Base-by-base conservation (phyloP, 2,888 invertebrate genomes). In the Eudasyphora cyanicolor region DNA sequence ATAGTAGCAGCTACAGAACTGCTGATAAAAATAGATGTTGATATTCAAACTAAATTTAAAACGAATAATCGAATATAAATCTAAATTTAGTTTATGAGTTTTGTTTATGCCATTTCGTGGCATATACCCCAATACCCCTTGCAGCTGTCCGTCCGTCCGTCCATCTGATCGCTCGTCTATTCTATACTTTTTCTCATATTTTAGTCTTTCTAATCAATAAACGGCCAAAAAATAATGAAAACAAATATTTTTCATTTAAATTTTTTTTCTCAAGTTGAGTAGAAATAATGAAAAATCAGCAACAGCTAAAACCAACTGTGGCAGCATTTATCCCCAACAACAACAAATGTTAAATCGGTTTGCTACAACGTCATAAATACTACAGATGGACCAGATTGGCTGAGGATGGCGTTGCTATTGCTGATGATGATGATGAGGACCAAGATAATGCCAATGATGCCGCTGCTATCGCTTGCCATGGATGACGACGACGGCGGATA, bases 31-130 rank as follows among this genome's bases (percentile, higher is more conserved):
- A 81, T 79, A 81, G 75, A 49, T 81, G 69, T 73, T 76, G 49
- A 81, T 67, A 81, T 76, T 76, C 17, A 81, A 84, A 76, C 76
- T 84, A 81, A 78, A 84, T 81, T 84, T 84, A 81, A 51, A 80
- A 54, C 70, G 32, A 27, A 73, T 62, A 62, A 69, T 62, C 29
- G 2, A 24, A 82, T 21, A 77, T 77, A 76, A 84, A 76, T 84
- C 84, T 84, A 84, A 73, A 81, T 84, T 84, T 81, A 84, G 67
- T 76, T 78, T 67, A 78, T 78, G 80, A 76, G 42, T 51, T 81
- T 77, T 24, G 38, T 67, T 67, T 67, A 21, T 67, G 42, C 38
- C 38, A 75, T 76, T 82, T 67, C 69, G 70, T 17, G 45, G 24
- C n/a, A 14, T 67, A 27, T 69, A 12, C n/a, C 12, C 38, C 6